Percentiles rank a stretch among this genome's conserved stretches.
phyloP scores from a whole-genome alignment of 2,113 vertebrate species.

The Mesitornis unicolor region DNA sequence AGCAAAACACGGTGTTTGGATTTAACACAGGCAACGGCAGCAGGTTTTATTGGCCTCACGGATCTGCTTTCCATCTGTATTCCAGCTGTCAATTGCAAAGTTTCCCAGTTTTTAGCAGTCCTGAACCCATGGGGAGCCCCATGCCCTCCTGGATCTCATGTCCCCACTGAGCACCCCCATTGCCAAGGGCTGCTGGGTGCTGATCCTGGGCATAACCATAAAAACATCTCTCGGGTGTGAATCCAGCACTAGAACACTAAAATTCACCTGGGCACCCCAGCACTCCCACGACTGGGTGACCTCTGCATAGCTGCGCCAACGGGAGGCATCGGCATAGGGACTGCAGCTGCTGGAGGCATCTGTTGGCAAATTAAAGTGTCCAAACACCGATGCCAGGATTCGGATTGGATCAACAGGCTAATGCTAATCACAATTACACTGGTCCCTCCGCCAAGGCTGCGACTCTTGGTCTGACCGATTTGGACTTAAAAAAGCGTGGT shows the following conservation, averaged over 20 bases:
- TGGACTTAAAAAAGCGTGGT: background rate
- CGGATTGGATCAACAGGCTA: background rate
- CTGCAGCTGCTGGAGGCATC: conserved; percentile 1
- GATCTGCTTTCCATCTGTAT: background rate
- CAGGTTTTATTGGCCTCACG: background rate
- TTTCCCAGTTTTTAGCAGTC: background rate
- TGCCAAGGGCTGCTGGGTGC: no score
- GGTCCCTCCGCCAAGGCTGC: background rate
- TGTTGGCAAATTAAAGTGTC: background rate
- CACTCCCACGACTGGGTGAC: no score
- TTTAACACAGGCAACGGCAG: no score
- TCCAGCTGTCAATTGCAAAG: background rate
- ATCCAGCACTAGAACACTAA: no score
- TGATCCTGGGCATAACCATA: no score
- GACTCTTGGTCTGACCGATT: background rate
- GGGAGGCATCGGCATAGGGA: background rate
- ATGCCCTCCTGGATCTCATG: no score
- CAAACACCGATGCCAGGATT: background rate
- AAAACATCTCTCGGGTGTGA: no score
- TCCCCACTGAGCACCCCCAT: no score
- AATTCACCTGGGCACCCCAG: no score
- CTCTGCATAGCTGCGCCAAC: background rate
- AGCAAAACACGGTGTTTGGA: background rate
- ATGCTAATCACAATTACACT: conserved; percentile 24
- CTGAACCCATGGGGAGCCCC: background rate